Percentiles rank a stretch among this genome's conserved stretches.
Conservation (phyloP, 1,140 invertebrate genomes). For the Phymorhynchus buccinoides region DNA sequence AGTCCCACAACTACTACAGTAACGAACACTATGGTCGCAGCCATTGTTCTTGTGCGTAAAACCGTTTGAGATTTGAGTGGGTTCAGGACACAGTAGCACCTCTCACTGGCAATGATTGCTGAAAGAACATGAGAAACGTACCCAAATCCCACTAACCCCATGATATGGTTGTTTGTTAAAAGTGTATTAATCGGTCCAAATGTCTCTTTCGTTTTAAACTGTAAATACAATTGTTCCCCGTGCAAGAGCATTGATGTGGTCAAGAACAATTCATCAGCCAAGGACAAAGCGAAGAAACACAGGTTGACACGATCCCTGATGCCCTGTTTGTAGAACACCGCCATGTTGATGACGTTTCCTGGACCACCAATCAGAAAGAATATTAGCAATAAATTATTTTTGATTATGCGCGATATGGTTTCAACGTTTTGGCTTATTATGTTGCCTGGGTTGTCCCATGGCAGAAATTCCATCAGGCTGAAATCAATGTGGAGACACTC, state of each 20-base stretch:
- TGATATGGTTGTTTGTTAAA: background rate
- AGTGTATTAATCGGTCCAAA: background rate
- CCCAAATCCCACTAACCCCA: background rate
- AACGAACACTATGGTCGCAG: background rate
- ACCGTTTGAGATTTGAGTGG: background rate
- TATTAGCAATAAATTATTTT: background rate
- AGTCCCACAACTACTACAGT: background rate
- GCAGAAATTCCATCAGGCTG: background rate
- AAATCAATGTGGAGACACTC: no score
- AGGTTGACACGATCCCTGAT: background rate
- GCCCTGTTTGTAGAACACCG: background rate
- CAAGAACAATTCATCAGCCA: background rate
- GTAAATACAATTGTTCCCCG: background rate
- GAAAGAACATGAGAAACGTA: background rate
- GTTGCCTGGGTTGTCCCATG: background rate
- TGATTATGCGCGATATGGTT: background rate
- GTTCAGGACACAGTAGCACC: background rate
- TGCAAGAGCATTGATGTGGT: background rate
- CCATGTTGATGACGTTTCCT: conserved; percentile 10
- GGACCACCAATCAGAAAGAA: background rate
- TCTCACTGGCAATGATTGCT: background rate
- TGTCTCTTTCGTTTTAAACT: background rate
- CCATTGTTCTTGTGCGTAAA: background rate
- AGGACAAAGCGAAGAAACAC: conserved; percentile 13
- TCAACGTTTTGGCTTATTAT: background rate